Percentiles rank a stretch among this genome's conserved stretches.
Conservation (phyloP, 2,888 invertebrate genomes). For the Spilarctia lutea region DNA sequence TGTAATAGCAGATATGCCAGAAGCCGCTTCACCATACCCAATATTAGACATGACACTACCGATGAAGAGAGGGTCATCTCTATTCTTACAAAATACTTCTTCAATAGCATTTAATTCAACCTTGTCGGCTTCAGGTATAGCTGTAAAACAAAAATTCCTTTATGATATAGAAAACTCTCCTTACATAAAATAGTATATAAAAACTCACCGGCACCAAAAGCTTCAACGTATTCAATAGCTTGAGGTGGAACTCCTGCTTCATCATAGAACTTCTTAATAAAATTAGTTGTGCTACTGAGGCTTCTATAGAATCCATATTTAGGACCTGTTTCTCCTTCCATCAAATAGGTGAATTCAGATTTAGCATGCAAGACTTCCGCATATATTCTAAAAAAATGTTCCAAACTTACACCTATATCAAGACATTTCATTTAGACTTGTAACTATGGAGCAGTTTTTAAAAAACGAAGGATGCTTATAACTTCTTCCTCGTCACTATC, state of each 20-base stretch:
- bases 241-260: conserved; percentile 86
- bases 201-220: conserved; percentile 86
- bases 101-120: conserved; percentile 87
- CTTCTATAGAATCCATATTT: conserved; percentile 55
- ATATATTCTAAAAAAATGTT: conserved; percentile 77
- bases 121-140: conserved; percentile 86
- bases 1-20: conserved; percentile 84
- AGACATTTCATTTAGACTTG: background rate
- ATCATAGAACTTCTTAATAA: conserved; percentile 75
- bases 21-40: conserved; percentile 68
- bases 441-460: too few relatives aligned
- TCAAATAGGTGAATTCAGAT: conserved; percentile 84
- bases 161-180: background rate
- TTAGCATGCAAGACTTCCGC: conserved; percentile 89
- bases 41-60: conserved; percentile 75
- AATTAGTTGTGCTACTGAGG: conserved; percentile 45
- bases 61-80: conserved; percentile 86
- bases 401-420: background rate
- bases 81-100: conserved; percentile 82
- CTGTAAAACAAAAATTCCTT: conserved; percentile 32
- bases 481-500: too few relatives aligned
- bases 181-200: background rate
- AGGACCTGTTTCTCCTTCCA: conserved; percentile 56
- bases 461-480: too few relatives aligned
- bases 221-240: conserved; percentile 88